phyloP scores from a whole-genome alignment of 2,113 vertebrate species.

The Lycocorax pyrrhopterus region DNA sequence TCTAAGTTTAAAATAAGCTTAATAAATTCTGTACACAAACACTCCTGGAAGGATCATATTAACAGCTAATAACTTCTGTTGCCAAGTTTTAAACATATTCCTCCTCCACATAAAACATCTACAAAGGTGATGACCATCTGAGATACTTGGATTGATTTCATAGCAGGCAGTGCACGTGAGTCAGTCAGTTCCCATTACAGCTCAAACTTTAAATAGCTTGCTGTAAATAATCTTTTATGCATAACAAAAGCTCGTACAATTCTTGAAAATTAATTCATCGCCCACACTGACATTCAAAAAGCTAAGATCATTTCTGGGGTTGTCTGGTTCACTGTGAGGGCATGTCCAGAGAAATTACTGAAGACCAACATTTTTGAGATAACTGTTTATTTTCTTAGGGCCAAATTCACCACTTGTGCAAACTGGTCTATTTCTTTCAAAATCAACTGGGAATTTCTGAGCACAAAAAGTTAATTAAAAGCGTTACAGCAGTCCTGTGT shows the following conservation, averaged over 20 bases:
- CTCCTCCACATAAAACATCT: constrained; percentile 17
- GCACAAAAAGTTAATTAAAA: neutral
- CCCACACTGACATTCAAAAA: neutral
- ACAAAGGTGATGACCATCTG: constrained; percentile 46
- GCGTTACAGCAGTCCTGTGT: neutral
- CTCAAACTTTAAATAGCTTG: constrained; percentile 47
- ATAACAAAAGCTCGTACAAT: neutral
- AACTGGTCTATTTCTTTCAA: neutral
- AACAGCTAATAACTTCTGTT: neutral
- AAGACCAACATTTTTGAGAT: neutral
- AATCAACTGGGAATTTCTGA: neutral
- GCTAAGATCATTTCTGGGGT: neutral
- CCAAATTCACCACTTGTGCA: neutral
- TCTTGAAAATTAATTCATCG: constrained; percentile 18
- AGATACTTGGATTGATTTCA: constrained; percentile 15
- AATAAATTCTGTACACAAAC: constrained; percentile 29
- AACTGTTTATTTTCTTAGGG: neutral
- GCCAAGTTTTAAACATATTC: constrained; percentile 10
- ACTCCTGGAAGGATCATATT: constrained; percentile 18
- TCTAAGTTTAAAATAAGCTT: neutral
- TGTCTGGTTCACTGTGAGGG: neutral
- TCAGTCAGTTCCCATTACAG: constrained; percentile 15
- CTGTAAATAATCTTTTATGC: constrained; percentile 55
- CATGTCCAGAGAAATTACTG: neutral
- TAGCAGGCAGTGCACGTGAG: constrained; percentile 12